Conservation (phyloP, 2,113 vertebrate genomes). For the Colistium nudipinnis region DNA sequence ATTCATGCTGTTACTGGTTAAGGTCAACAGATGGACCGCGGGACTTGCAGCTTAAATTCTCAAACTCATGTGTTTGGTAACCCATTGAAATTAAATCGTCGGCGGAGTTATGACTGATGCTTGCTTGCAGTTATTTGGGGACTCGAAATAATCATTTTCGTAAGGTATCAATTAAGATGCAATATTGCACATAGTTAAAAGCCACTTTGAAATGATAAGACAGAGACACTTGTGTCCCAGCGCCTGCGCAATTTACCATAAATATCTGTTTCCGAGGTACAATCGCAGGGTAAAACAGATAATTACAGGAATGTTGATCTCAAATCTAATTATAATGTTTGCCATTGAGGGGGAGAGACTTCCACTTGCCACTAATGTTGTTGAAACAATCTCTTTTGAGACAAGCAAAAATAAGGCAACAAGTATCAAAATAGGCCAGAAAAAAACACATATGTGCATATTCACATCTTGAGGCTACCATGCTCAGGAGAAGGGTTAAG, state of each 20-base stretch:
- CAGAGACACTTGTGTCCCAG: background rate
- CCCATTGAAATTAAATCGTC: no score
- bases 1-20: background rate
- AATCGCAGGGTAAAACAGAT: background rate
- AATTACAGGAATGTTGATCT: background rate
- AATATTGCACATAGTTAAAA: no score
- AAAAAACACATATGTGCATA: background rate
- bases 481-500: background rate
- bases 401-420: background rate
- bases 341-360: background rate
- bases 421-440: slow-evolving; percentile 18
- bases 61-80: no score
- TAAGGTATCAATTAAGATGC: no score
- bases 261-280: no score
- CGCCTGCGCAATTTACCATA: background rate
- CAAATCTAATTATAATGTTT: background rate
- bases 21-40: background rate
- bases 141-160: no score
- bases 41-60: no score
- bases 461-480: background rate
- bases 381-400: background rate
- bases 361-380: background rate
- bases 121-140: no score
- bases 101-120: no score
- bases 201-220: background rate